These are phyloP conservation scores for Apamea monoglypha DNA, from an alignment of 2,888 invertebrate species.

Conservation along the genomic window DNA sequence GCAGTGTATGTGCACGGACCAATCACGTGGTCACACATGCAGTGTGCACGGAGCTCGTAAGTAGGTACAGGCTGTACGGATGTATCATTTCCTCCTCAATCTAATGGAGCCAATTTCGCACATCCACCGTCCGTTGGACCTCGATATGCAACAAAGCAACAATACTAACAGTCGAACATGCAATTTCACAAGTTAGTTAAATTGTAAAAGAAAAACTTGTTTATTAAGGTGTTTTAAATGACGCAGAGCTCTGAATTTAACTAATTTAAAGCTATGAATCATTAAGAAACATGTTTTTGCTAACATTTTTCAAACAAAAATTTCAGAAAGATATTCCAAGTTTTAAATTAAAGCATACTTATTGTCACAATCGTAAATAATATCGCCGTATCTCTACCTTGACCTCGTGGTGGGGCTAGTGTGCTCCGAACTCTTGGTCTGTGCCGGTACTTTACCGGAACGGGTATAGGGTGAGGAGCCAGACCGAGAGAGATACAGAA, in stretches of 20 bases:
- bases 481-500: background rate
- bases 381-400: background rate
- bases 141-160: constrained; percentile 29
- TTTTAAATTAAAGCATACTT: background rate
- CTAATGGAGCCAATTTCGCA: constrained; percentile 44
- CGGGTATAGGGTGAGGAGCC: background rate
- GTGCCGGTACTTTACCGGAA: background rate
- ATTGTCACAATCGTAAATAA: background rate
- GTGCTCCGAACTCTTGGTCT: background rate
- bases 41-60: background rate
- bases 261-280: background rate
- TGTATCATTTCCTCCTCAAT: constrained; percentile 37
- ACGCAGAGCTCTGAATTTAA: background rate
- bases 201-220: background rate
- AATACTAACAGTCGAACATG: constrained; percentile 7
- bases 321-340: no score
- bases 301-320: background rate
- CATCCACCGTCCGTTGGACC: constrained; percentile 40
- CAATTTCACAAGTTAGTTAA: constrained; percentile 17
- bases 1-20: background rate
- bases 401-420: background rate
- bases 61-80: constrained; percentile 48
- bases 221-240: background rate
- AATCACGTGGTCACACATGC: constrained; percentile 11
- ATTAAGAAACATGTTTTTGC: background rate